Conservation (phyloP, 2,888 invertebrate genomes). For the Epistrophella euchroma region DNA sequence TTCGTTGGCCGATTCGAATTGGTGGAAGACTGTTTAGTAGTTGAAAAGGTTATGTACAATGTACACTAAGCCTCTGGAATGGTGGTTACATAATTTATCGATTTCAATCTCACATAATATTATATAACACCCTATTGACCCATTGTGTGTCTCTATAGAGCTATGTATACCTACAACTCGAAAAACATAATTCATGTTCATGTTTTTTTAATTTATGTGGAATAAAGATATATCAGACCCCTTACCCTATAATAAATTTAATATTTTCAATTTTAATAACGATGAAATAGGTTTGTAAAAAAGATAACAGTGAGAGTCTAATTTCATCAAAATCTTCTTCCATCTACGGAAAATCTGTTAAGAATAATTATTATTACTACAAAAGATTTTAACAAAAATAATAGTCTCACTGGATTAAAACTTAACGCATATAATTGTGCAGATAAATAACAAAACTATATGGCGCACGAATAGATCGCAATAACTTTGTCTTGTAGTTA, state of each 20-base stretch:
- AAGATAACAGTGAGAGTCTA: background rate
- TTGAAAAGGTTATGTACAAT: conserved; percentile 24
- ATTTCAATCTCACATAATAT: conserved; percentile 37
- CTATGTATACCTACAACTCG: background rate
- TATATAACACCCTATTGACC: conserved; percentile 54
- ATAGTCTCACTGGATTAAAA: too few relatives aligned
- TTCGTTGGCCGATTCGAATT: background rate
- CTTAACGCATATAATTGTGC: too few relatives aligned
- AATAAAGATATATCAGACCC: background rate
- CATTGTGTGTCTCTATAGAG: background rate
- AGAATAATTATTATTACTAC: too few relatives aligned
- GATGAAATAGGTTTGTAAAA: background rate
- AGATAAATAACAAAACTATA: too few relatives aligned
- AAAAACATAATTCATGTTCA: background rate
- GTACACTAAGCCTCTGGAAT: conserved; percentile 30
- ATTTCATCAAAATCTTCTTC: background rate
- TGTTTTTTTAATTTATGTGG: background rate
- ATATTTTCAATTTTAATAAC: background rate
- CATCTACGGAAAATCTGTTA: too few relatives aligned
- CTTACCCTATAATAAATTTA: background rate
- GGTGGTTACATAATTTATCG: conserved; percentile 61
- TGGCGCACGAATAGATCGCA: too few relatives aligned
- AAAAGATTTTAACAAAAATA: too few relatives aligned
- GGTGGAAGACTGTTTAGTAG: conserved; percentile 3
- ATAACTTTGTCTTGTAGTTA: too few relatives aligned